phyloP scores from a whole-genome alignment of 1,140 invertebrate species.

The Psilanteris sp. region DNA sequence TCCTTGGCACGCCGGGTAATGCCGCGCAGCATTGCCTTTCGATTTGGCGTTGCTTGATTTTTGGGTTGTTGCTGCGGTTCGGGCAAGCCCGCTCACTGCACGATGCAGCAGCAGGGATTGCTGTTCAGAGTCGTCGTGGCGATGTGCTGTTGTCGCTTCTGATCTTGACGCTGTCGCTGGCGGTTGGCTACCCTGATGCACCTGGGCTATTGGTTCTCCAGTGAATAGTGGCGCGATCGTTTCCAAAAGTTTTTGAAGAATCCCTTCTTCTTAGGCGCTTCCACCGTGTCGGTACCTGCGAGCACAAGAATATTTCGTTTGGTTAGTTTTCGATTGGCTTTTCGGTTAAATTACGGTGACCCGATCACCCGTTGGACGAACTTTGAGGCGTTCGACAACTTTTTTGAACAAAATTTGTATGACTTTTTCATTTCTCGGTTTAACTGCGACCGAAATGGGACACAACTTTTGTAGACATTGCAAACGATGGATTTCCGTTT shows the following conservation, averaged over 20 bases:
- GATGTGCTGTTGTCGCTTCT: conserved; percentile 66
- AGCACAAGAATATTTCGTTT: not conserved
- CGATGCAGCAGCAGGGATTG: conserved; percentile 78
- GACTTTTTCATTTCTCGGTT: too few relatives aligned
- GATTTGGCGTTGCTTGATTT: too few relatives aligned
- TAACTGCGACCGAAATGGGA: too few relatives aligned
- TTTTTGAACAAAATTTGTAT: too few relatives aligned
- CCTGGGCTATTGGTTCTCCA: conserved; percentile 86
- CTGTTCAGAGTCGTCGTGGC: conserved; percentile 68
- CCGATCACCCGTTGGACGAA: too few relatives aligned
- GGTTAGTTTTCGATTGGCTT: too few relatives aligned
- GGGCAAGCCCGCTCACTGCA: conserved; percentile 65
- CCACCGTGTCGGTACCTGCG: conserved; percentile 83
- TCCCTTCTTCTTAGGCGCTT: conserved; percentile 88
- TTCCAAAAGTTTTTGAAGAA: conserved; percentile 92
- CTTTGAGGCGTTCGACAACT: too few relatives aligned
- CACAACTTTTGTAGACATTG: too few relatives aligned
- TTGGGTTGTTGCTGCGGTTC: not conserved
- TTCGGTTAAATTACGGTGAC: too few relatives aligned
- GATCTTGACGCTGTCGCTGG: conserved; percentile 70
- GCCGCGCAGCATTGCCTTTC: conserved; percentile 47
- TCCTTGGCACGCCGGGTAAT: conserved; percentile 21
- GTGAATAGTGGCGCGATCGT: conserved; percentile 88
- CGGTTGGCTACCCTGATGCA: conserved; percentile 78
- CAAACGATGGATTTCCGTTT: too few relatives aligned